A percentile compares a stretch with the other conserved stretches of the same genome.
Evolutionary conservation across 2,888 invertebrate genomes (phyloP).

Genomic region (Caradrina clavipalpis): DNA sequence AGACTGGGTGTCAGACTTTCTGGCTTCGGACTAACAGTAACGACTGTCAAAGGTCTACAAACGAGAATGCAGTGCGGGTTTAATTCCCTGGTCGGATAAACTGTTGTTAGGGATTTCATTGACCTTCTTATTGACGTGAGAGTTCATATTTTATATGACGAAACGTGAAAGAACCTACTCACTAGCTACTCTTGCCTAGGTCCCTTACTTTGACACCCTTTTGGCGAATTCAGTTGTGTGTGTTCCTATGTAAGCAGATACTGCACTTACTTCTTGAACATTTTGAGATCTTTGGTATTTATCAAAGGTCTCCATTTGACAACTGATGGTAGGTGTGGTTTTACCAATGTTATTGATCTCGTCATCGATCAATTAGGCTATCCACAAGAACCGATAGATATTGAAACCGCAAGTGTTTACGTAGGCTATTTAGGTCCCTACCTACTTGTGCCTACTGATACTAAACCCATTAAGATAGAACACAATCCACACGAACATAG

Average conservation of each 20-base stretch:
- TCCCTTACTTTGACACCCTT: too few relatives aligned
- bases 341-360: slow-evolving; percentile 32
- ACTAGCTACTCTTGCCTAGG: too few relatives aligned
- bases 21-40: too few relatives aligned
- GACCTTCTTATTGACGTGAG: too few relatives aligned
- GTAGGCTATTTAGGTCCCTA: slow-evolving; percentile 75
- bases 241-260: background rate
- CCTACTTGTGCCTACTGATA: slow-evolving; percentile 75
- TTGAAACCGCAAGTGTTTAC: slow-evolving; percentile 75
- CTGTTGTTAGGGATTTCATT: too few relatives aligned
- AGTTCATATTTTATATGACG: too few relatives aligned
- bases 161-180: too few relatives aligned
- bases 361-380: slow-evolving; percentile 44
- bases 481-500: slow-evolving; percentile 48
- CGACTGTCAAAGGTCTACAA: too few relatives aligned
- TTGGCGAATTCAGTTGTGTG: background rate
- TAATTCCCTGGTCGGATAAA: too few relatives aligned
- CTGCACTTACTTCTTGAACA: background rate
- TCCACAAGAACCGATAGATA: slow-evolving; percentile 43
- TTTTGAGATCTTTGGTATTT: too few relatives aligned
- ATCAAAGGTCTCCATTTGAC: background rate
- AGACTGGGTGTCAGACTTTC: too few relatives aligned
- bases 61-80: background rate
- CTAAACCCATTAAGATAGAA: slow-evolving; percentile 81
- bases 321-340: slow-evolving; percentile 21